phyloP scores from a whole-genome alignment of 2,113 vertebrate species.

The Fregata magnificens region DNA sequence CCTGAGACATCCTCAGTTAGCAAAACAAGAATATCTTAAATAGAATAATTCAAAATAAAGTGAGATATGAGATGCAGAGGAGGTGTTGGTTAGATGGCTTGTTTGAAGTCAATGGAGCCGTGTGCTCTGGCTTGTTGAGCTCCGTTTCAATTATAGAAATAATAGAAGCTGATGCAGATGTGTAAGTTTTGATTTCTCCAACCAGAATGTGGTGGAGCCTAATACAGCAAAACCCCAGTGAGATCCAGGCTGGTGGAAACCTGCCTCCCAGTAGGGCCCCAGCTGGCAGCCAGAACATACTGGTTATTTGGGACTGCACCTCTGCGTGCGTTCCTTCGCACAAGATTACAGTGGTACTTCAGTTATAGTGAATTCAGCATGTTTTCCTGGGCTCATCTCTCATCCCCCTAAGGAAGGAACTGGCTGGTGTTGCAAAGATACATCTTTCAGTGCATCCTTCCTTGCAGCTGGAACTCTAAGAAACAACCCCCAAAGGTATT shows the following conservation, averaged over 20 bases:
- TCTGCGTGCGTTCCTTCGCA: not conserved
- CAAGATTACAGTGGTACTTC: not conserved
- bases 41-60: not conserved
- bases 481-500: not conserved
- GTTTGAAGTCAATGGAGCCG: not conserved
- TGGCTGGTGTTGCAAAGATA: not conserved
- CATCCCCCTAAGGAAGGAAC: not conserved
- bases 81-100: not conserved
- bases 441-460: not conserved
- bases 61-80: not conserved
- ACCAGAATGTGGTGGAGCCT: not conserved
- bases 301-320: not conserved
- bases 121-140: not conserved
- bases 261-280: not conserved
- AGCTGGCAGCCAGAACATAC: not conserved
- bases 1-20: not conserved
- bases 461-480: not conserved
- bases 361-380: not conserved
- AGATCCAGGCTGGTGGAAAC: not conserved
- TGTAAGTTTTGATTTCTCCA: not conserved
- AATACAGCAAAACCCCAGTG: not conserved
- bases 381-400: not conserved
- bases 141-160: not conserved
- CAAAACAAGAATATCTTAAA: not conserved
- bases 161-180: not conserved